These are phyloP conservation scores for Tetragonula clypearis DNA, from an alignment of 1,140 invertebrate species.

Conservation along the genomic window DNA sequence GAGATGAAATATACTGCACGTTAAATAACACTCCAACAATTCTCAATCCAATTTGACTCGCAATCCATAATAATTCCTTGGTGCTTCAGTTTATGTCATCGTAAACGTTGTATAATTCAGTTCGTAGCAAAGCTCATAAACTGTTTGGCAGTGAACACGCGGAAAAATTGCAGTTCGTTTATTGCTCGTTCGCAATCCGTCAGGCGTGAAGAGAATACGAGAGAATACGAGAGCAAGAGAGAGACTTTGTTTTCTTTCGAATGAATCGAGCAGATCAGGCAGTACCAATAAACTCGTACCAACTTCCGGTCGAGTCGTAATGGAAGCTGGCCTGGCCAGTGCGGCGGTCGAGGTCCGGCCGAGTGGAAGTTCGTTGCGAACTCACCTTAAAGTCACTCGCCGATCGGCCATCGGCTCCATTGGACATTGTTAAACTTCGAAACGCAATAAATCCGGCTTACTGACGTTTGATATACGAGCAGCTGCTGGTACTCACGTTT, in stretches of 20 bases:
- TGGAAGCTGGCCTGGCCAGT: slow-evolving; percentile 32
- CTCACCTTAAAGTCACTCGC: slow-evolving; percentile 65
- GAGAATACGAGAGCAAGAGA: too few relatives aligned
- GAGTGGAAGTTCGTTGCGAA: slow-evolving; percentile 51
- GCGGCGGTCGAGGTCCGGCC: slow-evolving; percentile 7
- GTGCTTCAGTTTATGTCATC: too few relatives aligned
- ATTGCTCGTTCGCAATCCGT: neutral
- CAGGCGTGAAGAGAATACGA: neutral
- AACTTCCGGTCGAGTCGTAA: slow-evolving; percentile 49
- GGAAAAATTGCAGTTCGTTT: neutral
- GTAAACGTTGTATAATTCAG: neutral
- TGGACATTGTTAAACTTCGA: slow-evolving; percentile 69
- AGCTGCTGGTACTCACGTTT: neutral
- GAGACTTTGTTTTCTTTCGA: slow-evolving; percentile 31
- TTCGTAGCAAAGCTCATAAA: neutral
- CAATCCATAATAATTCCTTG: too few relatives aligned
- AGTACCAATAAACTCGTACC: slow-evolving; percentile 48
- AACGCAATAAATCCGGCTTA: slow-evolving; percentile 65
- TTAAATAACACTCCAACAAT: too few relatives aligned
- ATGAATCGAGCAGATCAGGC: slow-evolving; percentile 9
- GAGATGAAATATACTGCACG: too few relatives aligned
- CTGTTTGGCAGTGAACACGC: neutral
- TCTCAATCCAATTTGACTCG: too few relatives aligned
- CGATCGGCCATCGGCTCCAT: slow-evolving; percentile 53
- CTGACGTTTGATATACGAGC: slow-evolving; percentile 45